Base-by-base conservation (phyloP, 2,113 vertebrate genomes). In the Chaetorhynchus papuensis region DNA sequence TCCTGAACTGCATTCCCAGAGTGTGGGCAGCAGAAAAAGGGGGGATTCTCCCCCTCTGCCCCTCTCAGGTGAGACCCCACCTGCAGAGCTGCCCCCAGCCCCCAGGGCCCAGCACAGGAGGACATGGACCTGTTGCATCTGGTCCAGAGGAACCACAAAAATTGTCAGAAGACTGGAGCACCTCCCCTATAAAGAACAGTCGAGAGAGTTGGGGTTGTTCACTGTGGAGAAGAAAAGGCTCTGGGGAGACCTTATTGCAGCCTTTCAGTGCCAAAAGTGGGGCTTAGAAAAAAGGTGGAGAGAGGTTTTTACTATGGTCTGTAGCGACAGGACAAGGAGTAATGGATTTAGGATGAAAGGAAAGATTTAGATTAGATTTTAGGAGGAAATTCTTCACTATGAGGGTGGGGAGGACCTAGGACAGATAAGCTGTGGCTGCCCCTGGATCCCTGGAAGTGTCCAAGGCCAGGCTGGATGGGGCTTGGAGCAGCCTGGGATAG, bases 391-490 rank as follows among this genome's bases (percentile, higher is more conserved):
- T 8, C n/a, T 45, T 53, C 1, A 0, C 37, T 27, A 10, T 3
- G 47, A 26, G 50, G 11, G 13, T 21, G 9, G 45, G 6, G 15
- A 66, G 4, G 15, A n/a, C 45, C 16, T 60, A 23, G 39, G 2
- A 75, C 24, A 68, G 20, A 75, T 39, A 41, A 49, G 26, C 63
- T 68, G n/a, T 53, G 61, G 54, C 61, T 76, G 54, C 4, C 49
- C 18, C 54, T 27, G 37, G 13, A 35, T 41, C 54, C 5, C 26
- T 76, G 47, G 11, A 1, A 54, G 12, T 54, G 41, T 16, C 41
- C 63, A 31, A 61, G 35, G 70, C 26, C 63, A 63, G 30, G 12
- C 0, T 83, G 54, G 45, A 68, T 0, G 0, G 37, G 39, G 10
- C 53, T 53, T 68, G 53, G 71, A 83, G 21, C 17, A 63, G 0